Base-by-base conservation (phyloP, 1,140 invertebrate species). In the Caerostris darwini region DNA sequence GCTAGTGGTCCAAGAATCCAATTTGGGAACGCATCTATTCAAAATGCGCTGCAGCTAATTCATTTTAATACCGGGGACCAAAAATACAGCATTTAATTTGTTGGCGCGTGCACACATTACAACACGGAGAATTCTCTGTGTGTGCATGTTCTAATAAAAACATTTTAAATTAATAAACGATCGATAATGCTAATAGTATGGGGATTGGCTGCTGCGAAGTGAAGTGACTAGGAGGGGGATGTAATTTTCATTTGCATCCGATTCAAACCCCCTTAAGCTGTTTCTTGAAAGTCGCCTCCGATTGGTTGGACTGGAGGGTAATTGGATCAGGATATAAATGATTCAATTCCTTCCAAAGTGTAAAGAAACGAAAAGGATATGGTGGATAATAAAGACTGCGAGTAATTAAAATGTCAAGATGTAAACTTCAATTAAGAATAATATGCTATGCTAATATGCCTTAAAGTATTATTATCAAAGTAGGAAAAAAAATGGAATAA, bases 251-350 rank as follows among this genome's bases (percentile, higher is more conserved):
- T 59, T 87, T 87, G 53, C 7, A 64, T 50, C 12, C 19, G 58
- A 59, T 87, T 64, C 34, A 58, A 77, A 34, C 34, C 50, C n/a
- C 85, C 85, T 53, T 64, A 4, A 34, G 85, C 57, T 50, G 85
- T 59, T 14, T 64, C 58, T 86, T 64, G 7, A 12, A 12, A 53
- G 8, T 53, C 10, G 12, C 7, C 57, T 57, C 34, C 2, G 56
- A 57, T 57, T 85, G 17, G 53, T 14, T 7, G 53, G 56, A 17
- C 57, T 58, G 17, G 82, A 50, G 50, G 58, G 50, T 64, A 87
- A 87, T 87, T 87, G 85, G 64, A 87, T 87, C 50, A 87, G 85
- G 6, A 61, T 59, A 53, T 87, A 87, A 64, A 87, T 34, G 10
- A 59, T 87, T 87, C 34, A 53, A 19, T 85, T 59, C 50, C 34